Conservation (phyloP, 2,113 vertebrate species). For the Hirundichthys speculiger region DNA sequence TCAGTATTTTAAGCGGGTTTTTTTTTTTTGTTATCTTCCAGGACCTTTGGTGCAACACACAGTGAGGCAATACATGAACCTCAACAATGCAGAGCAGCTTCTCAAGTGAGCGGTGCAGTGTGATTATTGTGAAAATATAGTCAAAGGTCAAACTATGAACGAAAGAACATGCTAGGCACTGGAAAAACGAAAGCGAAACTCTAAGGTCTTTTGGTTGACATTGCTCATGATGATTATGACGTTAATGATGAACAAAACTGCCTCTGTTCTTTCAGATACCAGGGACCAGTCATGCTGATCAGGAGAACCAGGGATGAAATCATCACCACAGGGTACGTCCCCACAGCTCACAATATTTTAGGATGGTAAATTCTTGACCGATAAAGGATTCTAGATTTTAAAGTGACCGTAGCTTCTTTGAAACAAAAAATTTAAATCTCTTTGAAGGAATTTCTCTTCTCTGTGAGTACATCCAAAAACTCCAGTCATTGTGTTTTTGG, state of each 20-base stretch:
- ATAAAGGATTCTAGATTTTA: no score
- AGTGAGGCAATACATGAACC: constrained; percentile 90
- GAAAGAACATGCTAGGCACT: neutral
- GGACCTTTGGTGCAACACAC: constrained; percentile 89
- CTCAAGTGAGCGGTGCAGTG: constrained; percentile 82
- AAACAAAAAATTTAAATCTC: no score
- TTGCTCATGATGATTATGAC: neutral
- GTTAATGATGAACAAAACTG: constrained; percentile 3
- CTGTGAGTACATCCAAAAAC: no score
- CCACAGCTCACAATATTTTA: neutral
- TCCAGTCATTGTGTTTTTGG: no score
- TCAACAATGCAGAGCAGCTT: constrained; percentile 92
- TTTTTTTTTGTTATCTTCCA: constrained; percentile 46
- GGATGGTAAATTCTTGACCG: no score
- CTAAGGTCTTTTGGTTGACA: no score
- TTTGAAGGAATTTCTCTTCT: no score
- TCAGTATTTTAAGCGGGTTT: neutral
- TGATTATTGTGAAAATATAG: neutral
- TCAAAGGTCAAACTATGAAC: constrained; percentile 17
- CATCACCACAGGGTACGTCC: constrained; percentile 89
- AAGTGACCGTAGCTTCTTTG: no score
- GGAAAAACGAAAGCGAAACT: constrained; percentile 10
- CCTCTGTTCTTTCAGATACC: constrained; percentile 79
- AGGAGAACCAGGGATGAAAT: constrained; percentile 93
- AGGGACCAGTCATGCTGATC: constrained; percentile 89